Percentiles rank a stretch among this genome's conserved stretches.
phyloP scores from a whole-genome alignment of 2,888 invertebrate species.

The Phaonia tiefii region DNA sequence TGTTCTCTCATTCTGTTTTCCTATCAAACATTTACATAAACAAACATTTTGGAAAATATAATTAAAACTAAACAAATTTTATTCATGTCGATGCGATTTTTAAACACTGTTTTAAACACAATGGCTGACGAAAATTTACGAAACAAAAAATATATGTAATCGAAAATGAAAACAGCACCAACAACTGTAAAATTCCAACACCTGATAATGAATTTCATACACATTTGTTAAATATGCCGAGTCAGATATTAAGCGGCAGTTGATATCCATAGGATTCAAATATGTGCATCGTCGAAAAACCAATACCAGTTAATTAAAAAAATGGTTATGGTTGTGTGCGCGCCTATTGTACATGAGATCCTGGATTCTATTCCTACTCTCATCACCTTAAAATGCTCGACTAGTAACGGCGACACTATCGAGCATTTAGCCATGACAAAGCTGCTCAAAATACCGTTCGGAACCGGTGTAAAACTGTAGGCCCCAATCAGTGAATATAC shows the following conservation, averaged over 20 bases:
- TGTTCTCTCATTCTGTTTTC: not conserved
- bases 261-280: not conserved
- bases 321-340: too few species aligned
- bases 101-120: not conserved
- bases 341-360: too few species aligned
- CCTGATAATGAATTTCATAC: constrained; percentile 50
- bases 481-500: too few species aligned
- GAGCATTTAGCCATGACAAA: too few species aligned
- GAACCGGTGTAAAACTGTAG: too few species aligned
- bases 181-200: constrained; percentile 14
- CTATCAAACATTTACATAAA: not conserved
- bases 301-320: constrained; percentile 48
- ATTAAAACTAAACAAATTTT: constrained; percentile 35
- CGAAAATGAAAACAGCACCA: constrained; percentile 35
- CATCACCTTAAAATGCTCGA: too few species aligned
- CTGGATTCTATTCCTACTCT: too few species aligned
- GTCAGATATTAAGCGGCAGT: not conserved
- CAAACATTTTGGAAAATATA: constrained; percentile 18
- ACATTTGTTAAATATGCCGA: constrained; percentile 19
- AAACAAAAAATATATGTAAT: constrained; percentile 52
- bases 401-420: too few species aligned
- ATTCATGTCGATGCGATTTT: not conserved
- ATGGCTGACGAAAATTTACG: constrained; percentile 2
- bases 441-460: too few species aligned
- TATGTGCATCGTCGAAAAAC: constrained; percentile 13